Evolutionary conservation across 2,113 vertebrate genomes (phyloP), one percentile per base, ranked within the genome.

Genomic region (Takifugu bimaculatus): DNA sequence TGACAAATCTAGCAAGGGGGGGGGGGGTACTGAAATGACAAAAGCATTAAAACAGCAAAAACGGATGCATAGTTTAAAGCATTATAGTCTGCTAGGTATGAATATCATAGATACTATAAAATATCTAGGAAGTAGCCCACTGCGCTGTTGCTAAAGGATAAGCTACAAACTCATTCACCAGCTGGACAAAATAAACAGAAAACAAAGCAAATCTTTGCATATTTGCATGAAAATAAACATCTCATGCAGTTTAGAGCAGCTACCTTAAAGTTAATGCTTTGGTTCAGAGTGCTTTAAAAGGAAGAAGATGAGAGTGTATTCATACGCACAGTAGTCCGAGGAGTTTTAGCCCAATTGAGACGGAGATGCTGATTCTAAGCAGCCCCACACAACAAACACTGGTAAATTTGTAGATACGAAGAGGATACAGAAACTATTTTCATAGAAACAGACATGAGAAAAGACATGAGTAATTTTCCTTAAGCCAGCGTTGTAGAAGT

Each of bases 201-300:
- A 4, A 70, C 50, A 29, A 71, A 79, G 70, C 63, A 43, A 62
- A 79, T 84, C 35, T 75, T 85, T 89, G 83, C 84, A 84, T 88
- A 89, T 84, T 74, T 78, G 75, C 84, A 79, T 79, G 72, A 80
- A 75, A 80, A 63, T 39, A 77, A 71, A 78, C 3, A 49, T 74
- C 65, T 55, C 81, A 79, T 75, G 78, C 77, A 76, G 79, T 74
- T 78, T 58, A 68, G 58, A 78, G 79, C 63, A 73, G 83, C 79
- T 83, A 80, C 83, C 72, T 80, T 71, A 50, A 76, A 68, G 72
- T 84, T 59, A 80, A 87, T 71, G 83, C 83, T 87, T 89, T 87
- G 86, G 77, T 87, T 85, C 49, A 72, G 77, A 85, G 77, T 74
- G 67, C 75, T 75, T 74, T 65, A 14, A 68, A 68, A 85, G 75